These are phyloP conservation scores for Lampropteryx suffumata DNA, from an alignment of 2,888 invertebrate species.

Conservation along the genomic window DNA sequence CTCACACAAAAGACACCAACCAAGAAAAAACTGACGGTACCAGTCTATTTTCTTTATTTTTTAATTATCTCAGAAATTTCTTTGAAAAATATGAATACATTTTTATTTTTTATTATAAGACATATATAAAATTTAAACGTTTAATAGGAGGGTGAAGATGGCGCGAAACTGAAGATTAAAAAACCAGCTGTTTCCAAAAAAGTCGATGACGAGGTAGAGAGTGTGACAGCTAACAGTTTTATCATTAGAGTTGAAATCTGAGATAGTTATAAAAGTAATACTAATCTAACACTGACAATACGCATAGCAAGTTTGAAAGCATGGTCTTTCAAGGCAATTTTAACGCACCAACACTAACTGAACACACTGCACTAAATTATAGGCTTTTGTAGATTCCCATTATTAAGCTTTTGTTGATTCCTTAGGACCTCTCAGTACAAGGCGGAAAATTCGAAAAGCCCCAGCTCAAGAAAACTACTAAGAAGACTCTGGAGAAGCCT, in stretches of 20 bases:
- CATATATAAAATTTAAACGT: too few relatives aligned
- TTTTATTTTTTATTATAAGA: too few relatives aligned
- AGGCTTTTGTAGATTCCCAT: conserved; percentile 51
- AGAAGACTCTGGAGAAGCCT: conserved; percentile 65
- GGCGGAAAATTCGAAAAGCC: conserved; percentile 78
- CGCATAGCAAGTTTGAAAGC: conserved; percentile 44
- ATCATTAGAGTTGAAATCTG: conserved; percentile 42
- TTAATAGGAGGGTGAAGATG: conserved; percentile 69
- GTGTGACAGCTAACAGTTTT: conserved; percentile 11
- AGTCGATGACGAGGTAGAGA: conserved; percentile 69
- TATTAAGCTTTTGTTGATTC: conserved; percentile 63
- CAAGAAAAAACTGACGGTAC: conserved; percentile 79
- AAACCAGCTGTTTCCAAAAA: conserved; percentile 75
- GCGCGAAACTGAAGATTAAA: conserved; percentile 76
- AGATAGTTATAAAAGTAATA: conserved; percentile 60
- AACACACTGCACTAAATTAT: conserved; percentile 48
- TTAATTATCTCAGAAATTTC: conserved; percentile 62
- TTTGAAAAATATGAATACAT: too few relatives aligned
- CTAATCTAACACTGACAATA: conserved; percentile 42
- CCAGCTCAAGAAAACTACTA: conserved; percentile 74
- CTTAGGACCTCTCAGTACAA: conserved; percentile 72
- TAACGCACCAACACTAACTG: conserved; percentile 60
- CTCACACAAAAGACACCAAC: conserved; percentile 79
- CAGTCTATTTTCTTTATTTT: conserved; percentile 42
- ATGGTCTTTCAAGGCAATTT: conserved; percentile 37